These are phyloP conservation scores for Polydrusus pterygomalis DNA, from an alignment of 2,888 invertebrate genomes.

Conservation along the genomic window DNA sequence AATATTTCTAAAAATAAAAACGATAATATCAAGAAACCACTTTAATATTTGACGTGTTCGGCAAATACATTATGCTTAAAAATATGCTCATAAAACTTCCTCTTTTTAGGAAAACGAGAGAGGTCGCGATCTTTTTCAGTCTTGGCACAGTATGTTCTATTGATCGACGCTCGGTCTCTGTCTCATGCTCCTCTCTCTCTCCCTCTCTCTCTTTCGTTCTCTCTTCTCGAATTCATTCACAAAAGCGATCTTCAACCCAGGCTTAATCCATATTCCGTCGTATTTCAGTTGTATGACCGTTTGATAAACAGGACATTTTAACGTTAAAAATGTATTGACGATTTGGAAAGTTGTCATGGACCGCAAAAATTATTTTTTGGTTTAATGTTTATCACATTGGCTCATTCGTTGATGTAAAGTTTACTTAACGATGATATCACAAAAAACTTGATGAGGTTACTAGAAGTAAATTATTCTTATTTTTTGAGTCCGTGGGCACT, in stretches of 20 bases:
- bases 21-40: not conserved
- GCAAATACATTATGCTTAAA: conserved; percentile 16
- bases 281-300: conserved; percentile 35
- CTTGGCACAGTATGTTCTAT: conserved; percentile 43
- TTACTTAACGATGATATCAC: no score
- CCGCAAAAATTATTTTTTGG: not conserved
- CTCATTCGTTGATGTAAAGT: no score
- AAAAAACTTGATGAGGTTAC: no score
- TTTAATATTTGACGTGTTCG: not conserved
- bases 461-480: no score
- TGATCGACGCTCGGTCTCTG: conserved; percentile 34
- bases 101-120: conserved; percentile 17
- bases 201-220: not conserved
- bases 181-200: not conserved
- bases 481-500: no score
- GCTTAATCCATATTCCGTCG: conserved; percentile 46
- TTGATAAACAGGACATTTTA: conserved; percentile 33
- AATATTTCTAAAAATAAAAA: not conserved
- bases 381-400: no score
- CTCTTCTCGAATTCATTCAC: conserved; percentile 46
- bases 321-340: not conserved
- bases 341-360: not conserved
- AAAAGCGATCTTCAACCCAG: conserved; percentile 30
- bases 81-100: conserved; percentile 24
- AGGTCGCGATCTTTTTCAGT: conserved; percentile 37